Conservation (phyloP, 1,140 invertebrate genomes). For the Drosophila equinoxialis region DNA sequence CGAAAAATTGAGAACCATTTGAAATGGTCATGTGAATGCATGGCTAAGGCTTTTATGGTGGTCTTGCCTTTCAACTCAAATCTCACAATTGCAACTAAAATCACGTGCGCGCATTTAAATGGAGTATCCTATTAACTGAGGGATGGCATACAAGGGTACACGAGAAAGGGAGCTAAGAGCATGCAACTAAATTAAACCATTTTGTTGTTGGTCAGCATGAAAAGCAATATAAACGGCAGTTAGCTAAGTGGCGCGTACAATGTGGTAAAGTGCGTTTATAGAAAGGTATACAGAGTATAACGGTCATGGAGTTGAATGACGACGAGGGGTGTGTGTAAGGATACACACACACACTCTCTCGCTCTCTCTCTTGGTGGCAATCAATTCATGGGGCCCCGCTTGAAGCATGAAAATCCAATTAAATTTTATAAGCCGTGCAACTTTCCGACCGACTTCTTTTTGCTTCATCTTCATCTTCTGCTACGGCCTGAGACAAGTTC, state of each 20-base stretch:
- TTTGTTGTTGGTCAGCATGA: constrained; percentile 67
- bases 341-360: background rate
- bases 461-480: constrained; percentile 17
- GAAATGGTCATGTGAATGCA: constrained; percentile 3
- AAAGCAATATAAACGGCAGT: constrained; percentile 68
- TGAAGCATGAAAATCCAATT: constrained; percentile 67
- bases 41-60: constrained; percentile 24
- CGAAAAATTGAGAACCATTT: background rate
- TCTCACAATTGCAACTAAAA: constrained; percentile 49
- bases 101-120: constrained; percentile 66
- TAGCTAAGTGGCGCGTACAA: constrained; percentile 66
- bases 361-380: constrained; percentile 32
- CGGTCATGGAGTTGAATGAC: background rate
- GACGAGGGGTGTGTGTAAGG: background rate
- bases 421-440: constrained; percentile 78
- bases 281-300: constrained; percentile 36
- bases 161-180: constrained; percentile 36
- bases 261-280: constrained; percentile 61
- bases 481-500: constrained; percentile 48
- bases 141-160: background rate
- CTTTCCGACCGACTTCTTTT: constrained; percentile 36
- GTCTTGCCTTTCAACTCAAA: constrained; percentile 44
- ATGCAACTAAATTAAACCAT: constrained; percentile 59
- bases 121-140: background rate
- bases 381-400: constrained; percentile 58